These are phyloP conservation scores for Sphaeridia pumilis DNA, from an alignment of 2,888 invertebrate genomes.

Conservation along the genomic window DNA sequence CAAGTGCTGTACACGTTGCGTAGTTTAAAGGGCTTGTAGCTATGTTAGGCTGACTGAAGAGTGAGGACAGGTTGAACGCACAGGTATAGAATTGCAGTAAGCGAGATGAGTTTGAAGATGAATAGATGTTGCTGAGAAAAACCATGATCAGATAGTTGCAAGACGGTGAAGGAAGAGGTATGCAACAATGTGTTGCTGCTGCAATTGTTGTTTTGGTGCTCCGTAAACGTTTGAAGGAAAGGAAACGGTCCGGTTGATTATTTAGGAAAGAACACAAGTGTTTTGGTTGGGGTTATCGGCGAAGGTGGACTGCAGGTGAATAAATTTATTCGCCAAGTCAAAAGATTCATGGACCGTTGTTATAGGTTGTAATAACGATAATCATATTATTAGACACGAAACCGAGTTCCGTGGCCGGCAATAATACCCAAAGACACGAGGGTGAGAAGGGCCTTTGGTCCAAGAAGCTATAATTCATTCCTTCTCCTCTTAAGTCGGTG, in stretches of 20 bases:
- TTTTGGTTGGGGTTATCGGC: neutral
- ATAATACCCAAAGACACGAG: neutral
- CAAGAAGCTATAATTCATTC: neutral
- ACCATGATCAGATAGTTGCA: neutral
- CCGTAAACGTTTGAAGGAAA: too few species aligned
- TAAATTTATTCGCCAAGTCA: neutral
- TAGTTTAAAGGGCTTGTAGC: neutral
- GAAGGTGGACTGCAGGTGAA: neutral
- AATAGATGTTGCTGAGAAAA: neutral
- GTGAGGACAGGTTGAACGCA: neutral
- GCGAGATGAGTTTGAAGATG: neutral
- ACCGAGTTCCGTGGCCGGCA: neutral
- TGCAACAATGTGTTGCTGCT: neutral
- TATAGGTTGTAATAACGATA: neutral
- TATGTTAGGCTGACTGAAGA: neutral
- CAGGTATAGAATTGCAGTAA: neutral
- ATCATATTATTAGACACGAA: slow-evolving; percentile 3
- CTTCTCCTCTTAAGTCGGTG: neutral
- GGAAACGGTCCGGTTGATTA: neutral
- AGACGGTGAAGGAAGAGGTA: neutral
- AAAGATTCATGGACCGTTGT: neutral
- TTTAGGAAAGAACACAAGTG: neutral
- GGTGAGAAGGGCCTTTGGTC: neutral
- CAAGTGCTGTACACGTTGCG: neutral
- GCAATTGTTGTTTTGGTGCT: neutral